Percentiles rank a stretch among this genome's conserved stretches.
Conservation (phyloP, 2,888 invertebrate genomes). For the Drosophila barbarae region DNA sequence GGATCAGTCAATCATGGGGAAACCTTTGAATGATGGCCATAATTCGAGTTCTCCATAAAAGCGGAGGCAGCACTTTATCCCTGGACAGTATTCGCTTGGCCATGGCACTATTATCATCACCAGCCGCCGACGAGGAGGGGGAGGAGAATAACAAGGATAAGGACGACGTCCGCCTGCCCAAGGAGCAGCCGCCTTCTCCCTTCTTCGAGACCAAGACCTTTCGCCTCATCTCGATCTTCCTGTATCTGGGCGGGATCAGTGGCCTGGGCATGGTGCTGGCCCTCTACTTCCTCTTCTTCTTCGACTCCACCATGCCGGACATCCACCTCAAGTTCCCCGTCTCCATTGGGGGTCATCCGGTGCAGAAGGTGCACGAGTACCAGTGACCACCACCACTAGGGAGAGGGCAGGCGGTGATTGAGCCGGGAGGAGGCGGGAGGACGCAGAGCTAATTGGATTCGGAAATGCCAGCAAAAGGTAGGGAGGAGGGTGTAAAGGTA, state of each 20-base stretch:
- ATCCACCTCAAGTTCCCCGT: conserved; percentile 76
- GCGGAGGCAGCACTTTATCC: no score
- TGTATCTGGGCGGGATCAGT: conserved; percentile 77
- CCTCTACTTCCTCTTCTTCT: conserved; percentile 76
- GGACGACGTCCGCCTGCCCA: conserved; percentile 56
- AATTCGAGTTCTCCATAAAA: conserved; percentile 4
- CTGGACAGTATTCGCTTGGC: background rate
- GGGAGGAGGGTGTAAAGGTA: background rate
- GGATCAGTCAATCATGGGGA: conserved; percentile 31
- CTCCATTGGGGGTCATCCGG: conserved; percentile 72
- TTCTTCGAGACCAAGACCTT: conserved; percentile 75
- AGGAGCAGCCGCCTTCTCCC: conserved; percentile 49
- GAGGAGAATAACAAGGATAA: background rate
- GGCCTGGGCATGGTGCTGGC: conserved; percentile 76
- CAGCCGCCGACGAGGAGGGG: conserved; percentile 1
- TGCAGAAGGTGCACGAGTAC: conserved; percentile 72
- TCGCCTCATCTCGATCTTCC: conserved; percentile 70
- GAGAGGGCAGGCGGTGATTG: background rate
- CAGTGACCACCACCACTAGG: conserved; percentile 11
- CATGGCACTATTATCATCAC: conserved; percentile 17
- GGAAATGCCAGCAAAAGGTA: conserved; percentile 18
- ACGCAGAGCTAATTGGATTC: conserved; percentile 61
- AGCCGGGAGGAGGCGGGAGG: background rate
- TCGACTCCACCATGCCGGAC: conserved; percentile 78
- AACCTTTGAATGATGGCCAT: conserved; percentile 11